Base-by-base conservation (phyloP, 1,140 invertebrate genomes). In the Helicoverpa zea region DNA sequence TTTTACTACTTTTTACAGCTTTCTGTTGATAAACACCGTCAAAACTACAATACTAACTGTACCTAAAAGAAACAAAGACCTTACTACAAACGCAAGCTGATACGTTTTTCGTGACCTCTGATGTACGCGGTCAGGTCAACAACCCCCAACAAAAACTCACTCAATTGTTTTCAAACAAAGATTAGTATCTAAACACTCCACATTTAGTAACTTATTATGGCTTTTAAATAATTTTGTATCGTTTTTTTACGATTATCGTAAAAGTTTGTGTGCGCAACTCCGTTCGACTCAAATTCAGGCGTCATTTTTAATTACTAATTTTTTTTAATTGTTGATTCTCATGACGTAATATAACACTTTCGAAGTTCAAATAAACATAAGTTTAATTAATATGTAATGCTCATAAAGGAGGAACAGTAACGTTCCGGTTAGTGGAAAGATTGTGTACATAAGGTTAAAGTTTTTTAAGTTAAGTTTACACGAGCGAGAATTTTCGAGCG, bases 221-320 rank as follows among this genome's bases (percentile, higher is more conserved):
- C 49, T 77, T 77, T 66, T 54, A 77, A 77, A 77, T 66, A 66
- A 77, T 66, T 77, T 77, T 77, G 61, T 77, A 54, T 16, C n/a
- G 9, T 54, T 66, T 52, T 58, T 77, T 77, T 54, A 66, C 66
- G 18, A 29, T 77, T 43, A 64, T n/a, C 61, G 51, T 64, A 11
- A 77, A 66, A 77, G 14, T 77, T 76, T 64, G 58, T 63, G 47
- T 63, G 74, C 70, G 54, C 47, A 16, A 54, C 70, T 30, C 13
- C 29, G 14, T 73, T n/a, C 18, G 23, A 49, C 0, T 18, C 18
- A 63, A 30, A 70, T 23, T 2, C 23, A 54, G 3, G 49, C 14
- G 29, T 52, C 23, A 29, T 63, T 52, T 76, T 76, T 61, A 51
- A 51, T 76, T 63, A 63, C 12, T 9, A 1, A 43, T 58, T 73